Evolutionary conservation across 2,888 invertebrate genomes (phyloP).

Genomic region (Ischnus inquisitorius): DNA sequence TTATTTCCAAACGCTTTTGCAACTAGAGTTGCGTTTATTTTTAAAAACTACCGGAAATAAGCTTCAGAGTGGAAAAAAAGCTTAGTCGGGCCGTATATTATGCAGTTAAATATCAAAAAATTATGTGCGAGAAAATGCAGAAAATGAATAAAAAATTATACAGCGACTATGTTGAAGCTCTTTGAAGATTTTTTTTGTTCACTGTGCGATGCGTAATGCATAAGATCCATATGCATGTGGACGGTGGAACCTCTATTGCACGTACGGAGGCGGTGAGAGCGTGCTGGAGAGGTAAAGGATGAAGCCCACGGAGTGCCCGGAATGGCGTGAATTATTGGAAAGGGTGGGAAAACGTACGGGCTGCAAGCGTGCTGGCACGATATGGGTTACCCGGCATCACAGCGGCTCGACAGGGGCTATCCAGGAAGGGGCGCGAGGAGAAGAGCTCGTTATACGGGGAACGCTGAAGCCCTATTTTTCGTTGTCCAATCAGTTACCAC

Average conservation of each 20-base stretch:
- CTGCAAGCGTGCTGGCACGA: neutral
- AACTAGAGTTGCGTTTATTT: neutral
- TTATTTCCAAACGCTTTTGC: neutral
- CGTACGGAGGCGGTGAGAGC: neutral
- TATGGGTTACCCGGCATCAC: slow-evolving; percentile 9
- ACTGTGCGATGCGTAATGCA: neutral
- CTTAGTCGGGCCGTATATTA: neutral
- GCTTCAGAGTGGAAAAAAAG: too few species aligned
- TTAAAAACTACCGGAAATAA: too few species aligned
- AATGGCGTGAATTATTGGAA: slow-evolving; percentile 35
- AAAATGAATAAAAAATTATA: neutral
- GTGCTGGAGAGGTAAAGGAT: neutral
- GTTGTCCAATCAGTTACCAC: slow-evolving; percentile 57
- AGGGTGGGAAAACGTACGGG: slow-evolving; percentile 25
- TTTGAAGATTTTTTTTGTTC: neutral
- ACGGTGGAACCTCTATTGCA: neutral
- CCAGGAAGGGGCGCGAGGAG: neutral
- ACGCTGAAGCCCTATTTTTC: slow-evolving; percentile 40
- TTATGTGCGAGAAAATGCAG: neutral
- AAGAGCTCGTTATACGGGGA: slow-evolving; percentile 35
- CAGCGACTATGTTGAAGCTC: neutral
- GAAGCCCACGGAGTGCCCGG: slow-evolving; percentile 11
- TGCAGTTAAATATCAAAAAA: neutral
- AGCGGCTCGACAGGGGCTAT: neutral
- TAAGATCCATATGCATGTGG: neutral